Evolutionary conservation across 2,113 vertebrate genomes (phyloP), one percentile per base, ranked within the genome.

Genomic region (Gopherus evgoodei): DNA sequence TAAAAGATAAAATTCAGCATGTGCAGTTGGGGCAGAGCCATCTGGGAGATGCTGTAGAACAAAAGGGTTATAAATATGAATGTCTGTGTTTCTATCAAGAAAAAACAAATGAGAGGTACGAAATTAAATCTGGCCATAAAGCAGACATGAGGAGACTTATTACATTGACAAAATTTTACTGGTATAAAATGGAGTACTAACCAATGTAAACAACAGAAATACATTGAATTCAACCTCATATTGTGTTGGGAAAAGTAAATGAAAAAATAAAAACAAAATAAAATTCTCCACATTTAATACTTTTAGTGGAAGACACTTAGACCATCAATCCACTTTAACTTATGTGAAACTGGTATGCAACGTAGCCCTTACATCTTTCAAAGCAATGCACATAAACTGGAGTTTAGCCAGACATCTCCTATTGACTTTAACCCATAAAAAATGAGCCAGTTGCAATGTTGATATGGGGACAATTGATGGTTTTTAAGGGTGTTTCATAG

Each of bases 21-120:
- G 98, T 79, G 99, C 98, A 52, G 98, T 98, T 31, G 99, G 99
- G 88, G 92, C 97, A 11, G 98, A 98, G 90, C 99, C 99, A 72
- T 99, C 99, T 86, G 98, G 97, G 88, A 98, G 97, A 94, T 27
- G 97, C 99, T 99, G 97, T 82, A 97, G 90, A 95, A 95, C 83
- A 95, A 95, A 93, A 81, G 0, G 29, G 69, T 93, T 85, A 95
- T 97, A 97, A 98, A 97, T 97, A 97, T 95, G 94, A 97, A 97
- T 95, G 83, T 6, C 25, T 44, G 29, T 13, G 59, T 76, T 87
- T 92, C 87, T 85, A 90, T 95, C 86, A 98, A 94, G 11, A 53
- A 97, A 97, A 97, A 97, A 89, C 90, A 97, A 97, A 96, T 87
- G 83, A 92, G 38, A 93, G 91, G 75, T 50, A 94, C 81, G 86